A percentile compares a stretch with the other conserved stretches of the same genome.
Evolutionary conservation across 1,140 invertebrate genomes (phyloP).

Genomic region (Tetragonula clypearis): DNA sequence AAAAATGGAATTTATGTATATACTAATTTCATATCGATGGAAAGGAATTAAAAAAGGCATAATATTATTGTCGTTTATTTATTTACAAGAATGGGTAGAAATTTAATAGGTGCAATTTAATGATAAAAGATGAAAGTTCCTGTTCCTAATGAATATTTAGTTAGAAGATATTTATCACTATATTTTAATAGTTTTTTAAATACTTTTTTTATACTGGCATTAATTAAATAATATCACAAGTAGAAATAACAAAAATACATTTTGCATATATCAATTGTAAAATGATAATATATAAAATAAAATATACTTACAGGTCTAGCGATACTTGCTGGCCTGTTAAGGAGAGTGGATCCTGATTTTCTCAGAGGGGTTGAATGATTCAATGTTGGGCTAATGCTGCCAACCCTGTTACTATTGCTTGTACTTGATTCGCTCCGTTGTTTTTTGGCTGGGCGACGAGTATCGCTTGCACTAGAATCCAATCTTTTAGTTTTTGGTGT

Average conservation of each 20-base stretch:
- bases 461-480: slow-evolving; percentile 70
- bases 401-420: slow-evolving; percentile 73
- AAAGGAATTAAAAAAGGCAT: background rate
- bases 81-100: slow-evolving; percentile 5
- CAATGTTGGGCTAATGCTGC: slow-evolving; percentile 76
- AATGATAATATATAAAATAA: slow-evolving; percentile 40
- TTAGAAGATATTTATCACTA: background rate
- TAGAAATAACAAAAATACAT: background rate
- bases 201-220: background rate
- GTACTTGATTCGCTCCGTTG: slow-evolving; percentile 77
- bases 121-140: background rate
- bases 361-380: slow-evolving; percentile 84
- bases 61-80: slow-evolving; percentile 27
- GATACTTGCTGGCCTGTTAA: slow-evolving; percentile 87
- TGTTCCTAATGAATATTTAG: background rate
- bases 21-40: background rate
- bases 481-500: slow-evolving; percentile 77
- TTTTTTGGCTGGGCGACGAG: slow-evolving; percentile 75
- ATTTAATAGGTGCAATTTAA: no score
- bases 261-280: background rate
- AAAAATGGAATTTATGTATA: background rate
- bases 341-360: slow-evolving; percentile 83
- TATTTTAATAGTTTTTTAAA: background rate
- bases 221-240: background rate
- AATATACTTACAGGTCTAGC: slow-evolving; percentile 85